Base-by-base conservation (phyloP, 1,140 invertebrate species). In the Neodiprion lecontei region DNA sequence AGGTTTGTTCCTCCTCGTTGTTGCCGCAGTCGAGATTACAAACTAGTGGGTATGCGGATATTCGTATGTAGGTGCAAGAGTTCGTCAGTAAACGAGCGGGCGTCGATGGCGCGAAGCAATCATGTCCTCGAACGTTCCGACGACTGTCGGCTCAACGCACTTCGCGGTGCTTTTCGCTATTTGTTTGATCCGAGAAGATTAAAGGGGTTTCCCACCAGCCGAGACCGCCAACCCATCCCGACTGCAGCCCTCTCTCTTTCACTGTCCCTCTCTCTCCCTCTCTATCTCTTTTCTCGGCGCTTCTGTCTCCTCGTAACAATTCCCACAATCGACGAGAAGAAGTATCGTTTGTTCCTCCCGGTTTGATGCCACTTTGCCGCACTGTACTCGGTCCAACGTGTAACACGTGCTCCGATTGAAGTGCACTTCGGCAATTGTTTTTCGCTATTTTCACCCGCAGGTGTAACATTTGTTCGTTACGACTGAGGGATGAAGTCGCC, bases 61-160 rank as follows among this genome's bases (percentile, higher is more conserved):
- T 40, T 40, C 5, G 28, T 40, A 40, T 40, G 28, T 40, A 40
- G 28, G 28, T 40, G 28, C 28, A 40, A 40, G n/a, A 61, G 11
- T 61, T 61, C 53, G 7, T 61, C 53, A 17, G 53, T 9, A 61
- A 61, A 61, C 53, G 53, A 61, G 53, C n/a, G n/a, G 53, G 53
- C 53, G 53, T 61, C 53, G 53, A 61, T 61, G 53, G 53, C 53
- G 53, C 53, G 53, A 61, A 61, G 53, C 53, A 61, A 61, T 61
- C 53, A 61, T 61, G 53, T 61, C 53, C 53, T 61, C n/a, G 53
- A 61, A 61, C 53, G 53, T 61, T 61, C 53, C n/a, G 53, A 40
- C 28, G 28, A 61, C 53, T 61, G 53, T 12, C 53, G 53, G 53
- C 53, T 61, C 53, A 61, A 61, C 53, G 53, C 53, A 61, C 53